Evolutionary conservation across 2,888 invertebrate genomes (phyloP).

Genomic region (Athalia rosae): DNA sequence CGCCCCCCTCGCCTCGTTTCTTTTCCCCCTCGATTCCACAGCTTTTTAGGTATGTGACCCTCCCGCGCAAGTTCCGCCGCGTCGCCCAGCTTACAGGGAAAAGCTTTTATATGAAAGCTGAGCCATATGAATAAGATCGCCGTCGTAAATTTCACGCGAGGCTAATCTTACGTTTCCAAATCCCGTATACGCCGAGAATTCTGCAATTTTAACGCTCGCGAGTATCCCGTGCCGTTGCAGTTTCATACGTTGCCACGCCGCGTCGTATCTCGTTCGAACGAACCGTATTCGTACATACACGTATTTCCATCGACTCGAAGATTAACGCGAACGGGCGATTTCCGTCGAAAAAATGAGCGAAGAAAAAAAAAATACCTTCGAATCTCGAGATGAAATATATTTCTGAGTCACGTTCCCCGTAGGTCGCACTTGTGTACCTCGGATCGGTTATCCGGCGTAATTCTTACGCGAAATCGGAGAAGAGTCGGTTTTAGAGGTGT

Average conservation of each 20-base stretch:
- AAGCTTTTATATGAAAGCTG: conserved; percentile 73
- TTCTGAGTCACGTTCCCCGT: conserved; percentile 27
- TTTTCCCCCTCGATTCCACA: conserved; percentile 10
- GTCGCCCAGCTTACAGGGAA: conserved; percentile 72
- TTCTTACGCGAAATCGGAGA: conserved; percentile 36
- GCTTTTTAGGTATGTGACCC: conserved; percentile 45
- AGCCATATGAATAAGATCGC: conserved; percentile 69
- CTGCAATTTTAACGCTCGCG: conserved; percentile 28
- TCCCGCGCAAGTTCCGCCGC: conserved; percentile 57
- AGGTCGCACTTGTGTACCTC: no score
- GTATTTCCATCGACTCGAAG: conserved; percentile 3
- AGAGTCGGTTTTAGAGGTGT: conserved; percentile 21
- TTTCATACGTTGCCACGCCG: not conserved
- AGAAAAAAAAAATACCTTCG: not conserved
- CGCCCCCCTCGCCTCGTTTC: conserved; percentile 18
- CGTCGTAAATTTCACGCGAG: conserved; percentile 70
- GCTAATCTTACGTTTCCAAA: conserved; percentile 67
- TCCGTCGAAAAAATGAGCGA: not conserved
- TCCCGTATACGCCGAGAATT: conserved; percentile 55
- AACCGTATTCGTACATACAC: not conserved
- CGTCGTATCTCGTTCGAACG: not conserved
- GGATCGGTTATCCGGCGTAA: conserved; percentile 1
- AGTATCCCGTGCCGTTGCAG: conserved; percentile 13
- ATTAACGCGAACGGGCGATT: conserved; percentile 2
- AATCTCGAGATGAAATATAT: conserved; percentile 16